Evolutionary conservation across 2,113 vertebrate genomes (phyloP), one percentile per base, ranked within the genome.

Genomic region (Irena cyanogastra): DNA sequence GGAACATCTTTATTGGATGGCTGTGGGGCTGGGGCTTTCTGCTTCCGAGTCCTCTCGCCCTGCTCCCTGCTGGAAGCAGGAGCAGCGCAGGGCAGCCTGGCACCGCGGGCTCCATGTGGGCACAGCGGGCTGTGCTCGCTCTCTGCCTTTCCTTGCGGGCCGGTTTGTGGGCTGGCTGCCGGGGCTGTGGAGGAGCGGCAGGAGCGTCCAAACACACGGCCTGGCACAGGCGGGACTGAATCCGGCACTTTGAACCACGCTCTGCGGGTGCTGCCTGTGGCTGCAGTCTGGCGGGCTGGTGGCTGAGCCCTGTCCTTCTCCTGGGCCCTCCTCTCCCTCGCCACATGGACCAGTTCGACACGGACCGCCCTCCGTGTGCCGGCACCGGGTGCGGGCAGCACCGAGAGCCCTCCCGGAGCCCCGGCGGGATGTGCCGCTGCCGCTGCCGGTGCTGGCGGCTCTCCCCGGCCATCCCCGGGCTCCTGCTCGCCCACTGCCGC

Each of bases 51-150:
- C 21, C 28, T 31, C 12, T 23, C 2, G 11, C 52, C 33, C 54
- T 5, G 4, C n/a, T 50, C 37, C 31, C 17, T 21, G 49, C 54
- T 24, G 68, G 35, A 30, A 44, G 68, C 60, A 37, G 72, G 19
- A 59, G 66, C 18, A 0, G 20, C 53, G 27, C 77, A 0, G 27
- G 70, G 44, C 64, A 85, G 64, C 24, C 45, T 28, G 65, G 79
- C 64, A 28, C 28, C 1, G 7, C 7, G 9, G 52, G 76, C n/a
- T 22, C 35, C 18, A 9, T 0, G 11, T 0, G 12, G 4, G 21
- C 61, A 44, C 39, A 15, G 20, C 0, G 3, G 4, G 15, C 71
- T 2, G 3, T 15, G 42, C 63, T 24, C 5, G 35, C 49, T 37
- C n/a, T 13, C 30, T 0, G 0, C 41, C 24, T 26, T 14, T 7